phyloP scores from a whole-genome alignment of 2,797 vertebrate species.

The Pitangus sulphuratus region DNA sequence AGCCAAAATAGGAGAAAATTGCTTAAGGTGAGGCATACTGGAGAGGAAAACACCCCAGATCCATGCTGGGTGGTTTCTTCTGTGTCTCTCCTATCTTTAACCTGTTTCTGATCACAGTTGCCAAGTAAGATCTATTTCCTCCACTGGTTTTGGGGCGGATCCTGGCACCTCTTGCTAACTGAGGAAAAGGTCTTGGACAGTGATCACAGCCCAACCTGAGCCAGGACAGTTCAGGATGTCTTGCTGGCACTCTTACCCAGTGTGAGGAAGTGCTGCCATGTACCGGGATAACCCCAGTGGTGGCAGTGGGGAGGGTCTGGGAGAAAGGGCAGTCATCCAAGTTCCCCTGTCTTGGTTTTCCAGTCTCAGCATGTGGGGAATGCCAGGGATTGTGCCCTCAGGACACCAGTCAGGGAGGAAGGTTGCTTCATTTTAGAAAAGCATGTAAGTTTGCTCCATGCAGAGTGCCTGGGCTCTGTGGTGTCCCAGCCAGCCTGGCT shows the following conservation, averaged over 20 bases:
- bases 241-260: neutral
- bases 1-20: neutral
- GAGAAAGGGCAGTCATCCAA: neutral
- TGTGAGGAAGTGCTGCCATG: neutral
- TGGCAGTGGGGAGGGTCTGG: accelerated
- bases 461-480: neutral
- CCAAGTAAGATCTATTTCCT: neutral
- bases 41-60: neutral
- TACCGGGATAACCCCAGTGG: accelerated
- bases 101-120: neutral
- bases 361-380: neutral
- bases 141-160: neutral
- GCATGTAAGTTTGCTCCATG: accelerated
- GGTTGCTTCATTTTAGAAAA: neutral
- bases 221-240: neutral
- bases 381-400: neutral
- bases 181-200: neutral
- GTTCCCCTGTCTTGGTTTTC: neutral
- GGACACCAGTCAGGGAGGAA: neutral
- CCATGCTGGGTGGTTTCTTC: neutral
- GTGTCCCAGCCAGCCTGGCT: neutral
- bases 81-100: neutral
- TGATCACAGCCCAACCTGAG: neutral
- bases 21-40: neutral
- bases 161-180: neutral